phyloP scores from a whole-genome alignment of 1,140 invertebrate species.

The Medauroidea extradentata region DNA sequence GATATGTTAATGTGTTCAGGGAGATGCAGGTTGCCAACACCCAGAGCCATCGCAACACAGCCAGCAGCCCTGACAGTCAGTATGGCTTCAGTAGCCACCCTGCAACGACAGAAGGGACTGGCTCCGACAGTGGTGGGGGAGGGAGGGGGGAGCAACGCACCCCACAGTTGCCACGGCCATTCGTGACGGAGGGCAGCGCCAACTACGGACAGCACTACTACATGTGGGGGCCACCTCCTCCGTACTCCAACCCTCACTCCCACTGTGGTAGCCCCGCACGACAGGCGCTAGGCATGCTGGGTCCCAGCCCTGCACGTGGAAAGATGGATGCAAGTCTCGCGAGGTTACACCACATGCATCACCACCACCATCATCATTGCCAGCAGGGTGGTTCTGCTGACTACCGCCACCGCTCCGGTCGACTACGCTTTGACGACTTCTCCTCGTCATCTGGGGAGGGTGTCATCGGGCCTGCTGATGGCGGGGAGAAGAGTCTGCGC shows the following conservation, averaged over 20 bases:
- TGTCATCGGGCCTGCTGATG: background rate
- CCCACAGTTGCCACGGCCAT: background rate
- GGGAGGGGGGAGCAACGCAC: background rate
- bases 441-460: constrained; percentile 9
- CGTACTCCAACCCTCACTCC: constrained; percentile 59
- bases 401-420: constrained; percentile 34
- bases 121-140: background rate
- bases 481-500: background rate
- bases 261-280: background rate
- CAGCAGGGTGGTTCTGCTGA: constrained; percentile 39
- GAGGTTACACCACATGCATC: constrained; percentile 22
- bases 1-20: no score
- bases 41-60: constrained; percentile 22
- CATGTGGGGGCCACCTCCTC: constrained; percentile 69
- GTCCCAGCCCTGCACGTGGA: no score
- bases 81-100: constrained; percentile 51
- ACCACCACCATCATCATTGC: constrained; percentile 34
- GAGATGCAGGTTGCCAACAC: no score
- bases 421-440: constrained; percentile 3
- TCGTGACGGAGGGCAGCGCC: constrained; percentile 8
- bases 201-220: constrained; percentile 17
- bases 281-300: no score
- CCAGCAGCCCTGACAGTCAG: constrained; percentile 57
- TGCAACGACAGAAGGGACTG: constrained; percentile 29
- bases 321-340: no score